Evolutionary conservation across 2,113 vertebrate genomes (phyloP).

Genomic region (Anoplopoma fimbria): DNA sequence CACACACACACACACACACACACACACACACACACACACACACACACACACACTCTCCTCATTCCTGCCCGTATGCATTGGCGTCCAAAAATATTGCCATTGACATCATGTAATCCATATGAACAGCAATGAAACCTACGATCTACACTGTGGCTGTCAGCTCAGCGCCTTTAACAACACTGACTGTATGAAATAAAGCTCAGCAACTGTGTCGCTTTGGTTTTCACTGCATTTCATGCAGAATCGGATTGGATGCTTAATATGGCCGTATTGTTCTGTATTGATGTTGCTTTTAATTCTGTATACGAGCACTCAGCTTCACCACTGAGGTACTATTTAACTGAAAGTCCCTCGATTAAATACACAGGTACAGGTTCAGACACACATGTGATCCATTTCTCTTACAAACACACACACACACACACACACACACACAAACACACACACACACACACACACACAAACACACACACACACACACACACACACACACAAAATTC

Average conservation of each 20-base stretch:
- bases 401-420: neutral
- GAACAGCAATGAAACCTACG: neutral
- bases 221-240: neutral
- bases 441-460: slow-evolving; percentile 24
- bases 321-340: neutral
- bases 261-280: neutral
- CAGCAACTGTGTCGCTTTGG: too few species aligned
- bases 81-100: slow-evolving; percentile 33
- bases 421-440: slow-evolving; percentile 30
- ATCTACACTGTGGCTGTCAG: neutral
- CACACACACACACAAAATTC: slow-evolving; percentile 42
- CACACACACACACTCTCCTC: slow-evolving; percentile 10
- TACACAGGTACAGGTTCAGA: slow-evolving; percentile 15
- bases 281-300: neutral
- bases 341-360: slow-evolving; percentile 1
- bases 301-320: neutral
- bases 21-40: slow-evolving; percentile 13
- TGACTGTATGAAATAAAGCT: too few species aligned
- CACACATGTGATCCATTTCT: slow-evolving; percentile 5
- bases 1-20: slow-evolving; percentile 20
- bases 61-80: slow-evolving; percentile 19
- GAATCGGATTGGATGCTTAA: neutral
- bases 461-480: slow-evolving; percentile 17
- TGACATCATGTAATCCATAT: slow-evolving; percentile 39
- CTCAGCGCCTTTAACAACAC: neutral